A percentile compares a stretch with the other conserved stretches of the same genome.
phyloP scores from a whole-genome alignment of 2,888 invertebrate species.

The Acutogordius australiensis region DNA sequence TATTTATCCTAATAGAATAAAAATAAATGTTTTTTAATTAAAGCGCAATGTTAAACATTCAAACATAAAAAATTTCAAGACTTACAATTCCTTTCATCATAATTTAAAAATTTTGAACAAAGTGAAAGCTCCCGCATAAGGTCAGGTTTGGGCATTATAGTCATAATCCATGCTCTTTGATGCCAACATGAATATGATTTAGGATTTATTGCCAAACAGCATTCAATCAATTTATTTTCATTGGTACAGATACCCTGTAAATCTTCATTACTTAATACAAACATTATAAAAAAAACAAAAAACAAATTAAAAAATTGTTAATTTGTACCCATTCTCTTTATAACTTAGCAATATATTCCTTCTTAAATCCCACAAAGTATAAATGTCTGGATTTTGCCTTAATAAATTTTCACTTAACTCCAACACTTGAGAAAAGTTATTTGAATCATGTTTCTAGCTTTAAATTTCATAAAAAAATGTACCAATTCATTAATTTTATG shows the following conservation, averaged over 20 bases:
- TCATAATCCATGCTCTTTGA: conserved; percentile 62
- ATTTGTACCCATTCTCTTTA: conserved; percentile 16
- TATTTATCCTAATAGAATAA: no score
- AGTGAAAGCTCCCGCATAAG: conserved; percentile 52
- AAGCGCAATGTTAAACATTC: no score
- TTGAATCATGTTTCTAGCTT: neutral
- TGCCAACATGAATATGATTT: conserved; percentile 90
- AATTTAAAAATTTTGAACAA: conserved; percentile 47
- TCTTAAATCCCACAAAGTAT: conserved; percentile 75
- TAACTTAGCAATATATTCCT: conserved; percentile 35
- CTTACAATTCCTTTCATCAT: conserved; percentile 20
- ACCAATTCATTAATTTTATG: neutral
- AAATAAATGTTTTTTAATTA: no score
- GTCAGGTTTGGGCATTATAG: conserved; percentile 39
- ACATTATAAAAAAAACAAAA: no score
- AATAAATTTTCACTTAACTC: neutral
- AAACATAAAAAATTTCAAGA: no score
- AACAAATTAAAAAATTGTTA: neutral
- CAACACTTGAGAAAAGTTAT: neutral
- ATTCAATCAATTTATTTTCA: conserved; percentile 47
- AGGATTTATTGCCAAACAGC: conserved; percentile 55
- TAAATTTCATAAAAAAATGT: neutral
- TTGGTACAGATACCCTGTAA: conserved; percentile 23
- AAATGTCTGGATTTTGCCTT: conserved; percentile 57
- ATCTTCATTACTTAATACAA: conserved; percentile 11